Base-by-base conservation (phyloP, 1,140 invertebrate species). In the Drosophila pallidifrons region DNA sequence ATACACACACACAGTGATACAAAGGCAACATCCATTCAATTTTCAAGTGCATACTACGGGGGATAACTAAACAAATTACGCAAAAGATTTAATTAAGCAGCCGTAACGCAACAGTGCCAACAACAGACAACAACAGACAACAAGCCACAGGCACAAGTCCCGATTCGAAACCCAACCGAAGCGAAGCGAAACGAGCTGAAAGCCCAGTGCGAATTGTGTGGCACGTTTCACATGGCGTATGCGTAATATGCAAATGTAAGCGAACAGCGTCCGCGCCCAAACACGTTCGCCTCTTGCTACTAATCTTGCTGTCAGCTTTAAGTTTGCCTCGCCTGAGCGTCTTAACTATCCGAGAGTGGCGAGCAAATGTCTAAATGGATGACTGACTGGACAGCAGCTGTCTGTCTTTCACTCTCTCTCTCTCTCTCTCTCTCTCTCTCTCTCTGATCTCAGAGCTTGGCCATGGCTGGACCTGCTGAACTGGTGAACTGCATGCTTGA, bases 21-120 rank as follows among this genome's bases (percentile, higher is more conserved):
- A 68, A 59, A 65, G 52, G 51, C 51, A 47, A 55, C 58, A 67
- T 59, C 71, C 64, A 87, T 82, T 88, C 76, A 83, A 78, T 83
- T 88, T 83, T 78, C 77, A 73, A 88, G 81, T 89, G 74, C 80
- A 78, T 81, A 72, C 83, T 68, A 72, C 35, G 65, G 70, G 41
- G 85, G 70, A 81, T 85, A 79, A 58, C 85, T 89, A 89, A 88
- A 81, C 81, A 88, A 89, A 88, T 88, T 88, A 88, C 77, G 74
- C 78, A 85, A 89, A 85, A 85, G 85, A 88, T 88, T 88, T 89
- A 85, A 88, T 88, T 88, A 88, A 76, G 86, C 74, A 80, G 73
- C 60, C 76, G 57, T 82, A 78, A 87, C 81, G 66, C 72, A 51
- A 63, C 55, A 65, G 51, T 80, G 65, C 59, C 77, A 83, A 57